phyloP scores from a whole-genome alignment of 2,113 vertebrate species.

The Eublepharis macularius region DNA sequence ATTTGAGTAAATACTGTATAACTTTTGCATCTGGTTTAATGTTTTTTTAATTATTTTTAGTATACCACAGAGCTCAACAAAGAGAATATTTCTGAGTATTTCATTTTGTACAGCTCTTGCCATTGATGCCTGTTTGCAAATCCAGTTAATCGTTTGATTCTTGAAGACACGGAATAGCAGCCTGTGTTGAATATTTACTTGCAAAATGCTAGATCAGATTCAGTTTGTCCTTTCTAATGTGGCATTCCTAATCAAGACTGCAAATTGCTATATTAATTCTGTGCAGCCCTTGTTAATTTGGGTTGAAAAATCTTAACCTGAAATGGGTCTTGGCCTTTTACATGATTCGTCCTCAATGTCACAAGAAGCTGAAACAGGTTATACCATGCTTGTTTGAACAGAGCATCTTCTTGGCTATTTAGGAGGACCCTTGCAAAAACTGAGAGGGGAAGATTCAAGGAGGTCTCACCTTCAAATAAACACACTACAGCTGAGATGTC shows the following conservation, averaged over 20 bases:
- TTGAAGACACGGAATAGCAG: background rate
- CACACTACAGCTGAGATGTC: background rate
- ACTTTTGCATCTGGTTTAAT: no score
- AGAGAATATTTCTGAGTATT: no score
- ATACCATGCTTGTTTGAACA: background rate
- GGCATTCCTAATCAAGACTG: background rate
- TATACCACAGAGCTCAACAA: no score
- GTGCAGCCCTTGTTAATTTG: background rate
- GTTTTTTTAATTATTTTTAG: no score
- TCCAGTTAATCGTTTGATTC: background rate
- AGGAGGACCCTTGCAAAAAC: background rate
- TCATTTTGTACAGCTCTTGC: background rate
- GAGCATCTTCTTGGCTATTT: background rate
- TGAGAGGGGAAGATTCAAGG: background rate
- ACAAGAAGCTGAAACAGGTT: background rate
- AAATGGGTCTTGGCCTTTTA: background rate
- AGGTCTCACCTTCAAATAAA: background rate
- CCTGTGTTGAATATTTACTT: background rate
- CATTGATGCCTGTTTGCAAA: background rate
- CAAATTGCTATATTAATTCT: no score
- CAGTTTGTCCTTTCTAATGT: background rate
- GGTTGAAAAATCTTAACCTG: background rate
- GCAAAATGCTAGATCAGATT: background rate
- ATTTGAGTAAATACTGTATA: no score
- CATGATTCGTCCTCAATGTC: no score